Conservation (phyloP, 2,888 invertebrate genomes). For the Amphipyra berbera region DNA sequence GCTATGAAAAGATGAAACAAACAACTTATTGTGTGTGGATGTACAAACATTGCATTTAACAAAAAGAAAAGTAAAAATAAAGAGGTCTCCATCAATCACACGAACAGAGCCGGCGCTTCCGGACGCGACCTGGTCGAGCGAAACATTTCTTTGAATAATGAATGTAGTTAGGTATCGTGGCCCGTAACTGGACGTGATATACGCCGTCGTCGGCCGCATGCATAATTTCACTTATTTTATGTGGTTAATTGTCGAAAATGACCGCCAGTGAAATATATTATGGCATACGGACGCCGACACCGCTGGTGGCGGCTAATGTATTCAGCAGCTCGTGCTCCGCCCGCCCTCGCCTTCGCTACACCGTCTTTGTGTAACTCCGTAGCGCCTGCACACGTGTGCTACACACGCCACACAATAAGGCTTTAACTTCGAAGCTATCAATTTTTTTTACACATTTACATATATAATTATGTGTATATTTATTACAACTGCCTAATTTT, state of each 20-base stretch:
- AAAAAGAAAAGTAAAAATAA: slow-evolving; percentile 82
- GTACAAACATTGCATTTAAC: slow-evolving; percentile 69
- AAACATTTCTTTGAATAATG: slow-evolving; percentile 90
- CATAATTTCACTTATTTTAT: slow-evolving; percentile 90
- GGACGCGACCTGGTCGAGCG: slow-evolving; percentile 85
- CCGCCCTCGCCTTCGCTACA: slow-evolving; percentile 78
- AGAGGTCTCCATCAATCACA: slow-evolving; percentile 88
- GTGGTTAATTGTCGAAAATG: slow-evolving; percentile 90
- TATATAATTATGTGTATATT: not conserved
- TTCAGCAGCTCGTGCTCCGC: slow-evolving; percentile 82
- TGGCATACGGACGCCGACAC: slow-evolving; percentile 82
- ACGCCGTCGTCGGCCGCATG: slow-evolving; percentile 89
- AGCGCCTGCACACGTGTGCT: slow-evolving; percentile 40
- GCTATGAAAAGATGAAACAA: slow-evolving; percentile 26
- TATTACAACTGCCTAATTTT: not conserved
- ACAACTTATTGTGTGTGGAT: slow-evolving; percentile 57
- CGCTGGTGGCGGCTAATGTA: slow-evolving; percentile 85
- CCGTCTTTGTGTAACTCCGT: slow-evolving; percentile 72
- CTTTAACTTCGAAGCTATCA: slow-evolving; percentile 31
- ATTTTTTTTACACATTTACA: slow-evolving; percentile 10
- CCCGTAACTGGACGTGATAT: slow-evolving; percentile 90
- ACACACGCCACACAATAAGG: slow-evolving; percentile 50
- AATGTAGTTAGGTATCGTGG: slow-evolving; percentile 88
- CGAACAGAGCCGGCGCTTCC: slow-evolving; percentile 86
- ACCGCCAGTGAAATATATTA: slow-evolving; percentile 89